These are phyloP conservation scores for Sebastes schlegelii DNA, from an alignment of 2,113 vertebrate species.

Conservation along the genomic window DNA sequence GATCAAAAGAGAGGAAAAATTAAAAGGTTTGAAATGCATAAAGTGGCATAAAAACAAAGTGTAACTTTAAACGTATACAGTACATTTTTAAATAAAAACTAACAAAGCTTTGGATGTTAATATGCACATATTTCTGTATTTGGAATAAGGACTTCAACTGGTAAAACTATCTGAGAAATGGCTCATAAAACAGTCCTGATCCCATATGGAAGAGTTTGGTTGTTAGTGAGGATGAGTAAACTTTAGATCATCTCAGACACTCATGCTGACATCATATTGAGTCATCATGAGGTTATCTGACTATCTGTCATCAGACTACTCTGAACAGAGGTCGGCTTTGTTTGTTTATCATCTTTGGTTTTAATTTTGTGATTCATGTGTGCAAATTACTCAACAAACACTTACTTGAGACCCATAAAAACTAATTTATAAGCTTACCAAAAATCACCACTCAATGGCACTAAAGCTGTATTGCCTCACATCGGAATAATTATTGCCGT, in stretches of 20 bases:
- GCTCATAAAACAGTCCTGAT: slow-evolving; percentile 6
- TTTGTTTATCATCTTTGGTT: background rate
- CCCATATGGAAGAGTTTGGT: background rate
- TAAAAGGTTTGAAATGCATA: background rate
- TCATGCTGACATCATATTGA: slow-evolving; percentile 19
- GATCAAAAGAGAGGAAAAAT: background rate
- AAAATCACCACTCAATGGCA: background rate
- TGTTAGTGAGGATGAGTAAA: slow-evolving; percentile 35
- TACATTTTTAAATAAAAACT: background rate
- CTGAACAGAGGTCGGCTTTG: slow-evolving; percentile 6
- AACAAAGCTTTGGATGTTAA: background rate
- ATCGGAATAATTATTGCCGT: background rate
- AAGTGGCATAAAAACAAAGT: background rate
- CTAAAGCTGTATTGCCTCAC: background rate
- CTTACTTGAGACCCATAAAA: background rate
- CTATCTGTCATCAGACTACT: background rate
- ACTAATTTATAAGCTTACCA: background rate
- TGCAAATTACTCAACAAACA: background rate
- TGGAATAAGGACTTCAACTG: background rate
- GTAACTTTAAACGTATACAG: background rate
- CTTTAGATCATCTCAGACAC: slow-evolving; percentile 25
- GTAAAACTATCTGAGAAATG: background rate
- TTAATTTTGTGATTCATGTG: background rate
- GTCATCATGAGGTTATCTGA: slow-evolving; percentile 26
- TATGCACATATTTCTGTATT: background rate